A percentile compares a stretch with the other conserved stretches of the same genome.
Evolutionary conservation across 2,888 invertebrate species (phyloP).

Genomic region (Ceriagrion tenellum): DNA sequence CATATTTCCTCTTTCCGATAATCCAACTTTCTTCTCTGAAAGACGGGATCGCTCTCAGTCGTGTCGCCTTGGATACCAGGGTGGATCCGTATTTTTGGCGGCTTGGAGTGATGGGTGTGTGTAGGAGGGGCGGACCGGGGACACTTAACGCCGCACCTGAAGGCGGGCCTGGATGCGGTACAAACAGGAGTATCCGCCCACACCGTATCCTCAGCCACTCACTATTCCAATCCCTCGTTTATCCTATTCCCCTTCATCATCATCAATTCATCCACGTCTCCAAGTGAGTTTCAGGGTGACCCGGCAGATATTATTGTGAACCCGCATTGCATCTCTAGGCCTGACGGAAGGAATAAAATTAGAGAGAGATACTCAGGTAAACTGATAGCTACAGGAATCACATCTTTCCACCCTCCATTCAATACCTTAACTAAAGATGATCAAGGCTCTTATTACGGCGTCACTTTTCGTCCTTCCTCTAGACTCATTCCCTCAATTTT

Average conservation of each 20-base stretch:
- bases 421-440: no score
- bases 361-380: no score
- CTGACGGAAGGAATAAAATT: no score
- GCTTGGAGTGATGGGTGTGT: no score
- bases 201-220: neutral
- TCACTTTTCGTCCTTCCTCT: no score
- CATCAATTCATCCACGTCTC: neutral
- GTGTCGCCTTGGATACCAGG: conserved; percentile 1
- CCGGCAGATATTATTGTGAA: no score
- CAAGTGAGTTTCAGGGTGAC: no score
- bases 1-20: neutral
- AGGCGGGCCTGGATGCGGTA: neutral
- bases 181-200: neutral
- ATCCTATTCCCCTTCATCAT: neutral
- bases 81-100: neutral
- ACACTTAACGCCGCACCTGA: neutral
- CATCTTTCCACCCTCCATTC: no score
- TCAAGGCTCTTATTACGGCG: no score
- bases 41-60: neutral
- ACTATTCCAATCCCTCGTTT: neutral
- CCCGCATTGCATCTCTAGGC: no score
- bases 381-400: no score
- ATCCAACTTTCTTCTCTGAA: neutral
- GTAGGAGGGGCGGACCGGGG: neutral
- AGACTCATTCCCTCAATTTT: no score